phyloP scores from a whole-genome alignment of 2,797 vertebrate species.

The Chaunax sp. region DNA sequence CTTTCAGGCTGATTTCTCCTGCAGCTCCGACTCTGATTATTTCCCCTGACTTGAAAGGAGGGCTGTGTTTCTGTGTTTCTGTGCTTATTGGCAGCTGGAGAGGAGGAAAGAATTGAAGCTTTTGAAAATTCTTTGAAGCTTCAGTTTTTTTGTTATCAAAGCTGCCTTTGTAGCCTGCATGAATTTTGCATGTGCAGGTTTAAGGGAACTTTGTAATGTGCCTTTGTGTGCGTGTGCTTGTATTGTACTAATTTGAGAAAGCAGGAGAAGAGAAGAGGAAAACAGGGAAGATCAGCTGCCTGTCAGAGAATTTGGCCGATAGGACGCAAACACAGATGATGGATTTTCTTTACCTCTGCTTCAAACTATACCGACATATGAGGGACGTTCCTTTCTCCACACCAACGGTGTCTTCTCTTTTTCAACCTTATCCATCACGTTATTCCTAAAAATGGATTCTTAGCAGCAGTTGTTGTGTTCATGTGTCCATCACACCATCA shows the following conservation, averaged over 20 bases:
- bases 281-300: no score
- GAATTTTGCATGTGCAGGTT: constrained; percentile 75
- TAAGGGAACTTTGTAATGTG: constrained; percentile 51
- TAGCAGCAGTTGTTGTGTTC: no score
- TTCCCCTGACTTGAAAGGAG: constrained; percentile 44
- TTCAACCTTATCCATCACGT: no score
- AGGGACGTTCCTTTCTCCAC: no score
- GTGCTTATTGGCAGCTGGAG: constrained; percentile 23
- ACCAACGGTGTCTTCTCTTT: no score
- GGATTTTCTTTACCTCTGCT: not conserved
- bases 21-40: constrained; percentile 41
- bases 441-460: no score
- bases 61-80: constrained; percentile 36
- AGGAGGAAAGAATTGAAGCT: constrained; percentile 34
- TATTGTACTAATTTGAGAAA: constrained; percentile 22
- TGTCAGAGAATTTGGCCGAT: not conserved
- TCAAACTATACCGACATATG: no score
- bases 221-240: not conserved
- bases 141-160: constrained; percentile 74
- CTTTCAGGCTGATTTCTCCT: constrained; percentile 29
- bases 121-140: constrained; percentile 74
- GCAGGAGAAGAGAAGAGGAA: not conserved
- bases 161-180: constrained; percentile 70
- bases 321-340: not conserved
- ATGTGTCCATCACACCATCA: no score